Percentiles rank a stretch among this genome's conserved stretches.
phyloP scores from a whole-genome alignment of 23 tunicate genomes.

The Diplosoma virens region DNA sequence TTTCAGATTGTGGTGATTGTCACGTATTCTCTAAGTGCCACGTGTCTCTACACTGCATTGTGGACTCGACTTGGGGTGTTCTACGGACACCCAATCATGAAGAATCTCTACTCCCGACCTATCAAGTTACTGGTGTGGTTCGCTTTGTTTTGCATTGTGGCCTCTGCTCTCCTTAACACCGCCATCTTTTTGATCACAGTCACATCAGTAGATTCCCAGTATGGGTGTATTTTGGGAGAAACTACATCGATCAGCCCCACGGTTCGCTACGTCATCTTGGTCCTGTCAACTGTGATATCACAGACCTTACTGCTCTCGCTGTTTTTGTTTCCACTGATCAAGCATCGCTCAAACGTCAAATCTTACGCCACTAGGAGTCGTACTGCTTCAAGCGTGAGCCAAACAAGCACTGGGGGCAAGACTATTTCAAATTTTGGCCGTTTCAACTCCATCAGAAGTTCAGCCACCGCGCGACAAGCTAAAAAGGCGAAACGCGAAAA shows the following conservation, averaged over 20 bases:
- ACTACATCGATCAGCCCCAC: constrained; percentile 40
- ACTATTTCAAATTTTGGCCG: background rate
- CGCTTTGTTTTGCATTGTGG: constrained; percentile 19
- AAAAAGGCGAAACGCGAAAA: constrained; percentile 32
- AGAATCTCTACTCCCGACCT: constrained; percentile 27
- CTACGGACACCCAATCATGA: constrained; percentile 63
- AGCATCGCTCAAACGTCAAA: constrained; percentile 53
- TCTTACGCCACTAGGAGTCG: background rate
- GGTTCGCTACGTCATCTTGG: constrained; percentile 49
- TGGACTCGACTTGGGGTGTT: constrained; percentile 65
- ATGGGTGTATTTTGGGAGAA: constrained; percentile 39
- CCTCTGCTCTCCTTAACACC: constrained; percentile 42
- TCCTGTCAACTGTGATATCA: constrained; percentile 51
- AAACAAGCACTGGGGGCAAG: background rate
- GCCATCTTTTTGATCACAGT: constrained; percentile 38
- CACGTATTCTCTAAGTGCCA: constrained; percentile 41
- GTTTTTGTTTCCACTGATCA: constrained; percentile 65
- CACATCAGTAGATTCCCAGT: constrained; percentile 19
- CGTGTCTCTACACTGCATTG: constrained; percentile 41
- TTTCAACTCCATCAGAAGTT: background rate
- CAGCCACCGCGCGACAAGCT: background rate
- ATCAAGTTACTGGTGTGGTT: constrained; percentile 28
- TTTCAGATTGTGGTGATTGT: constrained; percentile 58
- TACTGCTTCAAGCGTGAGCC: background rate
- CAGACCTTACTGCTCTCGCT: constrained; percentile 49